A percentile compares a stretch with the other conserved stretches of the same genome.
These are phyloP conservation scores for Tortrix viridana DNA, from an alignment of 2,888 invertebrate genomes.

Conservation along the genomic window DNA sequence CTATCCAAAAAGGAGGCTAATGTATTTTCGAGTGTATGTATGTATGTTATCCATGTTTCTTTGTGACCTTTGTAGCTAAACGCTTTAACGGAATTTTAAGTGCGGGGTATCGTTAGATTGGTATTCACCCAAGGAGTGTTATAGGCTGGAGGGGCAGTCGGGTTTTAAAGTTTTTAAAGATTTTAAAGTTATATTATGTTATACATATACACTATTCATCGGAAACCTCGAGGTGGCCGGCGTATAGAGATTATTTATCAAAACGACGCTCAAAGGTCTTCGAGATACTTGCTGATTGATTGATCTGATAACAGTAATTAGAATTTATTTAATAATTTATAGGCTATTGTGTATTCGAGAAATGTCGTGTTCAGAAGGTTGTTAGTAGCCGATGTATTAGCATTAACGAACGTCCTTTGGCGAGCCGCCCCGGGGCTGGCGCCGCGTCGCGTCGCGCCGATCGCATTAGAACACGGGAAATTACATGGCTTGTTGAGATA, in stretches of 20 bases:
- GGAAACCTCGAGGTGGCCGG: conserved; percentile 1
- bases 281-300: conserved; percentile 61
- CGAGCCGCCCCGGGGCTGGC: conserved; percentile 70
- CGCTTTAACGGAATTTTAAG: too few relatives aligned
- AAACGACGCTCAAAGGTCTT: conserved; percentile 50
- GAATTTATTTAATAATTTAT: conserved; percentile 75
- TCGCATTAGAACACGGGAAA: conserved; percentile 75
- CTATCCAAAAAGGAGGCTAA: too few relatives aligned
- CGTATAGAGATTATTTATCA: conserved; percentile 31
- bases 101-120: too few relatives aligned
- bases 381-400: conserved; percentile 68
- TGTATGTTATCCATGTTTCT: too few relatives aligned
- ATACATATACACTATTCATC: too few relatives aligned
- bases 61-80: too few relatives aligned
- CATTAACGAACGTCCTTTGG: conserved; percentile 74
- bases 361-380: conserved; percentile 60
- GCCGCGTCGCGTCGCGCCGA: conserved; percentile 76
- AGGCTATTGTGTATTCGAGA: conserved; percentile 64
- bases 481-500: conserved; percentile 74
- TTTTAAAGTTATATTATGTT: too few relatives aligned
- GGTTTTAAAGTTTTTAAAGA: too few relatives aligned
- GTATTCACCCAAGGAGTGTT: too few relatives aligned
- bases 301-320: conserved; percentile 67
- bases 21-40: too few relatives aligned
- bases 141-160: too few relatives aligned